Evolutionary conservation across 2,113 vertebrate species (phyloP).

Genomic region (Crotalus tigris): DNA sequence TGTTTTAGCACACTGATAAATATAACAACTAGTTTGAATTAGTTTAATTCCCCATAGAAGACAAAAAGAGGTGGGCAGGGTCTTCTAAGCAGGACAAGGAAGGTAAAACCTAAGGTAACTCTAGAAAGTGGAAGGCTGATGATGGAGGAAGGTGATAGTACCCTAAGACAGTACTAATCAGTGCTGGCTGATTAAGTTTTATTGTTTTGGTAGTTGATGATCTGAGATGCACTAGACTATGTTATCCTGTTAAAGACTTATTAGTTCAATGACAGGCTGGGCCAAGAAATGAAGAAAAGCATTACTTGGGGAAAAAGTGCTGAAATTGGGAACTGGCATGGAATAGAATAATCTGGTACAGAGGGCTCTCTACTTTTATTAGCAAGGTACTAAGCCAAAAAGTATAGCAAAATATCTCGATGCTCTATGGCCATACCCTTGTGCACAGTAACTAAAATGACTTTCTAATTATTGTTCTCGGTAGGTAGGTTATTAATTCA

Average conservation of each 20-base stretch:
- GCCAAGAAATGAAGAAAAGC: neutral
- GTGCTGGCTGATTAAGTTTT: neutral
- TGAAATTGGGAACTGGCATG: neutral
- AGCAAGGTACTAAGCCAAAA: neutral
- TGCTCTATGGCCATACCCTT: neutral
- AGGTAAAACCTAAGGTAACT: neutral
- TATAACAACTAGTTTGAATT: neutral
- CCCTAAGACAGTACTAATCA: neutral
- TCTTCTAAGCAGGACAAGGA: neutral
- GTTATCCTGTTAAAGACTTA: neutral
- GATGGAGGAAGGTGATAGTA: neutral
- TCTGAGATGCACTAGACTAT: neutral
- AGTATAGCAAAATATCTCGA: neutral
- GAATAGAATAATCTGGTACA: neutral
- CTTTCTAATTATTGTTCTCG: neutral
- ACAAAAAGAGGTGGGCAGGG: neutral
- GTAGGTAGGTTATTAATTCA: neutral
- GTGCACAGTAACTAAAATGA: neutral
- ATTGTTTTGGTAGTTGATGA: neutral
- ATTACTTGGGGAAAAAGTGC: neutral
- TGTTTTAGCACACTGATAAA: neutral
- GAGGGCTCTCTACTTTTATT: neutral
- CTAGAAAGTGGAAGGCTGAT: neutral
- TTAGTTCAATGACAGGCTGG: neutral
- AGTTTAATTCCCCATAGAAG: neutral